phyloP scores from a whole-genome alignment of 2,888 invertebrate species.

The Hypomecis punctinalis region DNA sequence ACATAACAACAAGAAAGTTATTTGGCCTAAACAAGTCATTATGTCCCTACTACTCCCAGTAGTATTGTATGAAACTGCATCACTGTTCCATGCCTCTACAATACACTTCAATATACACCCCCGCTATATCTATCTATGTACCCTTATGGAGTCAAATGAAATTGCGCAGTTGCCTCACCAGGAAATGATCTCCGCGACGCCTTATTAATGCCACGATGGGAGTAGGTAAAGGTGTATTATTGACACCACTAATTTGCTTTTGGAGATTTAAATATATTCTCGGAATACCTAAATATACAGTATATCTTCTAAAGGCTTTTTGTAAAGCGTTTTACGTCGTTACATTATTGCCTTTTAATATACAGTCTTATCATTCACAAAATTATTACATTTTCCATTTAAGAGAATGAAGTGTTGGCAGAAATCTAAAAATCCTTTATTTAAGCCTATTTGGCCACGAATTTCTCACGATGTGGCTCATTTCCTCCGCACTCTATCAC shows the following conservation, averaged over 20 bases:
- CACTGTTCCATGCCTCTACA: conserved; percentile 20
- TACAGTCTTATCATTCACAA: too few relatives aligned
- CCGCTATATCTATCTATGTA: conserved; percentile 24
- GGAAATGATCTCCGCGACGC: conserved; percentile 43
- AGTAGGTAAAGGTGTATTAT: conserved; percentile 36
- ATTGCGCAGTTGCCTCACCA: conserved; percentile 42
- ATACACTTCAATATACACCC: conserved; percentile 27
- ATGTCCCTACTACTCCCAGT: too few relatives aligned
- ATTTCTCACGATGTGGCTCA: conserved; percentile 29
- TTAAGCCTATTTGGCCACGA: conserved; percentile 19
- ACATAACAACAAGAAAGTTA: too few relatives aligned
- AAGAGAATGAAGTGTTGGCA: not conserved
- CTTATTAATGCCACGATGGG: conserved; percentile 41
- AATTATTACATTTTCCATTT: too few relatives aligned
- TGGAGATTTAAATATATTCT: conserved; percentile 29
- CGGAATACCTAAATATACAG: not conserved
- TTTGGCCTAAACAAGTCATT: too few relatives aligned
- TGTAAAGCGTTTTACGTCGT: not conserved
- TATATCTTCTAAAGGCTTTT: not conserved
- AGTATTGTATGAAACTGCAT: conserved; percentile 4
- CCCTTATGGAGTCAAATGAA: conserved; percentile 41
- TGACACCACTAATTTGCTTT: conserved; percentile 38
- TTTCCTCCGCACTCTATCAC: conserved; percentile 42
- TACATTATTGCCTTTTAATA: too few relatives aligned
- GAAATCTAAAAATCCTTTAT: not conserved